These are phyloP conservation scores for Entomobrya multifasciata DNA, from an alignment of 2,888 invertebrate species.

Conservation along the genomic window DNA sequence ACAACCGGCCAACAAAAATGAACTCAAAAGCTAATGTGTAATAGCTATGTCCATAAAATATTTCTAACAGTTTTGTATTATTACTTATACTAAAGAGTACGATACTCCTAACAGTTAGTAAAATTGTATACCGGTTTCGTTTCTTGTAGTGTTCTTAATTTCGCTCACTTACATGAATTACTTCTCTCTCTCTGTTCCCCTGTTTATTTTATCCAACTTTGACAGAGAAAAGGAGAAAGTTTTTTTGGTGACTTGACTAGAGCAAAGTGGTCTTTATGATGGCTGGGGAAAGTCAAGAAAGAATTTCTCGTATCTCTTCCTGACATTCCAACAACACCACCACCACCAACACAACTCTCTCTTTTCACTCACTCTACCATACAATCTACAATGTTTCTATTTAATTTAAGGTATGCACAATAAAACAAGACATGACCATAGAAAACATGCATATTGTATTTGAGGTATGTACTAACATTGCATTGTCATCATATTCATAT, in stretches of 20 bases:
- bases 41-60: neutral
- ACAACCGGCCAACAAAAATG: too few relatives aligned
- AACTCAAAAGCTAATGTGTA: slow-evolving; percentile 7
- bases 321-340: slow-evolving; percentile 47
- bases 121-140: too few relatives aligned
- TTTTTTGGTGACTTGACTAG: neutral
- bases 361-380: neutral
- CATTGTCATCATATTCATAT: neutral
- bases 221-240: neutral
- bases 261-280: slow-evolving; percentile 5
- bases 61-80: neutral
- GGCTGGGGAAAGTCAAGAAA: slow-evolving; percentile 55
- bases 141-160: neutral
- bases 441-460: neutral
- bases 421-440: neutral
- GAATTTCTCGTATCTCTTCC: slow-evolving; percentile 52
- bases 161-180: neutral
- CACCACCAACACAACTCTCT: neutral
- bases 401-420: too few relatives aligned
- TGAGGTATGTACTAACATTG: neutral
- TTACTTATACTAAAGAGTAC: too few relatives aligned
- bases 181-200: neutral
- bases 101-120: too few relatives aligned
- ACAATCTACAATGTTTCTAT: neutral
- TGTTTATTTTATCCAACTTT: neutral